Evolutionary conservation across 1,140 invertebrate genomes (phyloP).

Genomic region (Drosophila sulfurigaster): DNA sequence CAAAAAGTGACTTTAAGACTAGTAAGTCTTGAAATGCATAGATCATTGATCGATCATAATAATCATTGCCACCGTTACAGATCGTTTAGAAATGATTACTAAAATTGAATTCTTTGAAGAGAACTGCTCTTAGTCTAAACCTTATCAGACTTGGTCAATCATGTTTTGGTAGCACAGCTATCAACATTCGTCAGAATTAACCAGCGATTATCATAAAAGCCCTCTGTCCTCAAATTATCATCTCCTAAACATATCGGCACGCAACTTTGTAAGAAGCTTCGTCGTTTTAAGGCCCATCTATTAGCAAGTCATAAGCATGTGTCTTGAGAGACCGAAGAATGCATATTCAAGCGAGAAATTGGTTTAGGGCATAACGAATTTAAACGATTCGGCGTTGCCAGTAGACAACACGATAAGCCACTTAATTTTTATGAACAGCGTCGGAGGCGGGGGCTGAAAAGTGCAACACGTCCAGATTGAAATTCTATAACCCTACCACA

Average conservation of each 20-base stretch:
- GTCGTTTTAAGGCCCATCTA: slow-evolving; percentile 13
- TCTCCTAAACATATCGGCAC: slow-evolving; percentile 33
- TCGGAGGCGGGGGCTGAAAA: slow-evolving; percentile 21
- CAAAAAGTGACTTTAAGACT: too few species aligned
- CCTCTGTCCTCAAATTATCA: slow-evolving; percentile 21
- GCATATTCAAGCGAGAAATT: slow-evolving; percentile 35
- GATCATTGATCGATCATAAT: not conserved
- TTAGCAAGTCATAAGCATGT: slow-evolving; percentile 39
- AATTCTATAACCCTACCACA: slow-evolving; percentile 7
- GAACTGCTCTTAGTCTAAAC: not conserved
- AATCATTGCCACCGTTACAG: not conserved
- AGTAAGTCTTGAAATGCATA: too few species aligned
- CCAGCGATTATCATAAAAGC: slow-evolving; percentile 53
- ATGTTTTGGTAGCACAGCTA: slow-evolving; percentile 11
- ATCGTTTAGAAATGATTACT: not conserved
- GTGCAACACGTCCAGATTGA: not conserved
- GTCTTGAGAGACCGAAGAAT: slow-evolving; percentile 16
- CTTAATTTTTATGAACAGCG: slow-evolving; percentile 69
- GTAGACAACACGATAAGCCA: slow-evolving; percentile 75
- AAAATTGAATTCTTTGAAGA: not conserved
- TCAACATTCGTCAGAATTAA: slow-evolving; percentile 35
- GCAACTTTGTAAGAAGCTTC: slow-evolving; percentile 38
- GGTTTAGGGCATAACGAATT: slow-evolving; percentile 58
- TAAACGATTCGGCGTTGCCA: slow-evolving; percentile 45
- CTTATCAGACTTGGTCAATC: slow-evolving; percentile 58